phyloP scores from a whole-genome alignment of 2,888 invertebrate species.

The Epinotia nisella region DNA sequence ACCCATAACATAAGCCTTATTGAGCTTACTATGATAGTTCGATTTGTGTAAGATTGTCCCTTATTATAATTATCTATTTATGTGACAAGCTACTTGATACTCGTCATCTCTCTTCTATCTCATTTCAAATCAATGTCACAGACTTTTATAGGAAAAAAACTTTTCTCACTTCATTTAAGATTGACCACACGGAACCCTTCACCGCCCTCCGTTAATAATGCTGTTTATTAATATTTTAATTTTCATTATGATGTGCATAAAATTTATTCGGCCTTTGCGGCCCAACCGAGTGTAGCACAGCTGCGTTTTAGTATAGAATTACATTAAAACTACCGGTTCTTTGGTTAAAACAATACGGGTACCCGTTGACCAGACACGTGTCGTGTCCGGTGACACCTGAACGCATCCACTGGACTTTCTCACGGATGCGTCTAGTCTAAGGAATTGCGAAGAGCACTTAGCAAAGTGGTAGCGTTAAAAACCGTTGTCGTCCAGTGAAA shows the following conservation, averaged over 20 bases:
- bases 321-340: slow-evolving; percentile 80
- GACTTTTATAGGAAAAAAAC: no score
- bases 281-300: slow-evolving; percentile 73
- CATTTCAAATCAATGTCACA: no score
- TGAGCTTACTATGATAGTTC: no score
- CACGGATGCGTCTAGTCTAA: slow-evolving; percentile 69
- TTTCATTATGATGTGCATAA: slow-evolving; percentile 46
- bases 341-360: slow-evolving; percentile 76
- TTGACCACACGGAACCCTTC: slow-evolving; percentile 17
- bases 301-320: slow-evolving; percentile 78
- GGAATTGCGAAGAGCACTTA: slow-evolving; percentile 70
- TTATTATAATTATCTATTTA: no score
- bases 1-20: no score
- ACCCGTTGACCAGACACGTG: slow-evolving; percentile 75
- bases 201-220: background rate
- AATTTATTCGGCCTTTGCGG: slow-evolving; percentile 66
- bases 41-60: no score
- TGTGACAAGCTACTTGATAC: no score
- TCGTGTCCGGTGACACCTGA: slow-evolving; percentile 64
- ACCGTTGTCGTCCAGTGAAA: background rate
- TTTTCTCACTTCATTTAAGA: no score
- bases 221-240: slow-evolving; percentile 27
- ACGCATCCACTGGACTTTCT: slow-evolving; percentile 66
- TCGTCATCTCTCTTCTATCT: no score
- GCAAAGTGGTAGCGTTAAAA: slow-evolving; percentile 35